Conservation (phyloP, 1,140 invertebrate genomes). For the Drepana arcuata region DNA sequence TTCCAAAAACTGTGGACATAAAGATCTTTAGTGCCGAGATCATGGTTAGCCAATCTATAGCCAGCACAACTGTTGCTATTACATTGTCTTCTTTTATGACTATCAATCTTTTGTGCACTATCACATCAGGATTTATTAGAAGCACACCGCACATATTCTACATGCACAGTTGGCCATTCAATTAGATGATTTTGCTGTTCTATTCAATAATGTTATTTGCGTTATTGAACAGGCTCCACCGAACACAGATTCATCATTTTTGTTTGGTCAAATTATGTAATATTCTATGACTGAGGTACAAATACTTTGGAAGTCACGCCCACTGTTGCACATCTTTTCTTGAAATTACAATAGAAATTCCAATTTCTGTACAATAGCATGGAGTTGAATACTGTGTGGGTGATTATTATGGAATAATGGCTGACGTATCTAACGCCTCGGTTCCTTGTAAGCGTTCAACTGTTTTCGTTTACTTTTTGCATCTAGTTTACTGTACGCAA, state of each 20-base stretch:
- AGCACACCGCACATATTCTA: slow-evolving; percentile 43
- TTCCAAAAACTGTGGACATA: too few species aligned
- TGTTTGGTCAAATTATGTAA: slow-evolving; percentile 13
- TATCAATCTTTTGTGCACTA: slow-evolving; percentile 40
- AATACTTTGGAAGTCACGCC: slow-evolving; percentile 7
- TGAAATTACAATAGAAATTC: slow-evolving; percentile 32
- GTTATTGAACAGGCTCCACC: neutral
- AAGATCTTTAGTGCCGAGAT: too few species aligned
- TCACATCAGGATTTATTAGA: slow-evolving; percentile 32
- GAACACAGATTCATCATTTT: slow-evolving; percentile 36
- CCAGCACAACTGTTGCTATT: slow-evolving; percentile 37
- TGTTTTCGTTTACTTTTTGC: slow-evolving; percentile 40
- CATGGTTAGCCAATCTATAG: slow-evolving; percentile 9
- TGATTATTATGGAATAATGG: slow-evolving; percentile 40
- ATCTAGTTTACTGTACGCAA: slow-evolving; percentile 40
- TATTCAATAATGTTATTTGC: slow-evolving; percentile 25
- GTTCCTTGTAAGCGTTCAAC: slow-evolving; percentile 33
- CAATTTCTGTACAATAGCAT: slow-evolving; percentile 62
- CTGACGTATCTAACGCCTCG: slow-evolving; percentile 55
- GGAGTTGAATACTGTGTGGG: slow-evolving; percentile 38
- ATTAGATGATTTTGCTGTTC: slow-evolving; percentile 7
- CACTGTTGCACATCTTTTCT: slow-evolving; percentile 34
- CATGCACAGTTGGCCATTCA: slow-evolving; percentile 34
- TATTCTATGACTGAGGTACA: neutral
- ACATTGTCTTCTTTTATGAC: slow-evolving; percentile 25